Evolutionary conservation across 2,113 vertebrate species (phyloP), one percentile per base, ranked within the genome.

Genomic region (Erythrolamprus reginae): DNA sequence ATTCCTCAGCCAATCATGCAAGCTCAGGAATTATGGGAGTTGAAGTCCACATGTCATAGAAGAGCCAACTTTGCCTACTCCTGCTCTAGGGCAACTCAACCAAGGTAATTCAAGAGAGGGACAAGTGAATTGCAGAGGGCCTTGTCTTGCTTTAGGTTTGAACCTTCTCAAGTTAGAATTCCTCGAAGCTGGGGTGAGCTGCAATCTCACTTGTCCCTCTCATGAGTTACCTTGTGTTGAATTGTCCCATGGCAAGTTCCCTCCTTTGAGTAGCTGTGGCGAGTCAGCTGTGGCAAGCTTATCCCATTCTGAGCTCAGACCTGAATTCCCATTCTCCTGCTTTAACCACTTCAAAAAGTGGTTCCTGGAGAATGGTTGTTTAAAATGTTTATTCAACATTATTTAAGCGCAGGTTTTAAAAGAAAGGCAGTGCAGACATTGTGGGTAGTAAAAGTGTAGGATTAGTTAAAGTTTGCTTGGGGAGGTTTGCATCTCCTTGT

Each of bases 301-400:
- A 4, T 61, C 58, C 28, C 28, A 61, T 61, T 61, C 58, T 1
- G 3, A 77, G n/a, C 15, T 17, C 65, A 7, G 33, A 77, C 15
- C 7, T 77, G 58, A 65, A 13, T 12, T 65, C 58, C 4, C 58
- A 13, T 28, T 65, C 58, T 65, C 28, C 2, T 6, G n/a, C 5
- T 38, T 77, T 38, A 77, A 77, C 65, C 65, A 38, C 65, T 77
- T 77, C 5, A 19, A 17, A 77, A 77, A 19, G 13, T 17, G 0
- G 0, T 70, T 96, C 96, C 96, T 96, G 38, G 96, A 97, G 97
- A 96, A 94, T 94, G 95, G 97, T 97, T 52, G 28, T 97, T 97
- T 97, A 55, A 97, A 97, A 97, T 97, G 96, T 97, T 97, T 97
- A 97, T 97, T 97, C 96, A 96, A 95, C 95, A 97, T 96, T 33